Evolutionary conservation across 1,140 invertebrate genomes (phyloP), one percentile per base, ranked within the genome.

Genomic region (Doryteuthis pealeii): DNA sequence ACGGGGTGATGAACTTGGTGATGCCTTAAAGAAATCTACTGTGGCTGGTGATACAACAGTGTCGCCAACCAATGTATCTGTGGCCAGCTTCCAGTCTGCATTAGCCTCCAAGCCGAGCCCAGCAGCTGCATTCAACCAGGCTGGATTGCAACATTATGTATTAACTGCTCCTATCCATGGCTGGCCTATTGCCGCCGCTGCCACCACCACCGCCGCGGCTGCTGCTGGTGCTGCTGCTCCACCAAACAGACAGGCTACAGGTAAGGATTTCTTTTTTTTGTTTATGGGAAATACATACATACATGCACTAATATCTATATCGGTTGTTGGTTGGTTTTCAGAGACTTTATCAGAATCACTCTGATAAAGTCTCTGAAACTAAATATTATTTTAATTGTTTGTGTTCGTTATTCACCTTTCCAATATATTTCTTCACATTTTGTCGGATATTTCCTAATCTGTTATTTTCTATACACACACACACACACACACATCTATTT

Each of bases 11-110:
- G 54, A 62, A n/a, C 22, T 62, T 28, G 26, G 54, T 6, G 26
- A 62, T 62, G 54, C 18, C 54, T 62, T 62, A 18, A 62, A 62
- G 54, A 62, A 62, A 62, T n/a, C 54, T n/a, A 18, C 26, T 62
- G 35, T 40, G 35, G 35, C 35, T 40, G 10, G 3, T 5, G 35
- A 40, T 40, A 40, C 35, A 40, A 40, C 35, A 40, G 35, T 40
- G 35, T 40, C 35, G 35, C 35, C 35, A 40, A 40, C 35, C 35
- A 62, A 62, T 62, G 54, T 62, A 62, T 40, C 35, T 40, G 35
- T 40, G 35, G 10, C 35, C 35, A 40, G 10, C 35, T 40, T 40
- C 10, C 35, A 40, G 35, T 62, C 54, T 6, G 54, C 22, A 22
- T 28, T 62, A 18, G 54, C 54, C 10, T 62, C 54, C 18, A 8